Percentiles rank a stretch among this genome's conserved stretches.
Evolutionary conservation across 2,888 invertebrate genomes (phyloP).

Genomic region (Rhyacophila evoluta): DNA sequence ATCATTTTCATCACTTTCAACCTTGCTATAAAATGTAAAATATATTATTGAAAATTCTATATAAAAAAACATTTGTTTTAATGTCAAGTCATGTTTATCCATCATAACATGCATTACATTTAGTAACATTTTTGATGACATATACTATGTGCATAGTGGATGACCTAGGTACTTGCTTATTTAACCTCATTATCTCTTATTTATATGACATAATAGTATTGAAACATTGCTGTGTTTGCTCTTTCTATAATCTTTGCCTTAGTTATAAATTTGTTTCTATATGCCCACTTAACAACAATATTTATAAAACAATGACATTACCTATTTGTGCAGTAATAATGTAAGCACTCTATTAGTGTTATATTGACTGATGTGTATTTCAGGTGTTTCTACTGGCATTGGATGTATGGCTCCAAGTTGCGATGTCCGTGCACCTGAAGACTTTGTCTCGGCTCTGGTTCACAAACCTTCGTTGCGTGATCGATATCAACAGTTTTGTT

Average conservation of each 20-base stretch:
- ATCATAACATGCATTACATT: no score
- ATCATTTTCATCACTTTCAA: no score
- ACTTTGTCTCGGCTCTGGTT: conserved; percentile 90
- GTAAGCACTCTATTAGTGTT: no score
- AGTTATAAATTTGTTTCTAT: no score
- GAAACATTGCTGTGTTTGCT: background rate
- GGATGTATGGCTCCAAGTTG: conserved; percentile 98
- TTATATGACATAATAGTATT: background rate
- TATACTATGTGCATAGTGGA: background rate
- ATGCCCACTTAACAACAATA: no score
- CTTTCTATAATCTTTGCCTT: background rate
- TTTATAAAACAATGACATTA: background rate
- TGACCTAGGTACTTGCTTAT: background rate
- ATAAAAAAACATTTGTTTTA: no score
- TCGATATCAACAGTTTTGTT: conserved; percentile 95
- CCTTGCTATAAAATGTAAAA: no score
- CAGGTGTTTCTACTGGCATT: conserved; percentile 84
- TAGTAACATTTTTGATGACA: no score
- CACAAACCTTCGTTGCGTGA: conserved; percentile 86
- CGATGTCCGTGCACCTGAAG: conserved; percentile 94
- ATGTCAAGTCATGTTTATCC: no score
- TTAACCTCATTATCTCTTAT: background rate
- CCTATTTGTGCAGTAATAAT: background rate
- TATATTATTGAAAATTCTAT: no score
- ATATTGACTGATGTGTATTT: conserved; percentile 8